Evolutionary conservation across 2,888 invertebrate species (phyloP), one percentile per base, ranked within the genome.

Genomic region (Alcis repandata): DNA sequence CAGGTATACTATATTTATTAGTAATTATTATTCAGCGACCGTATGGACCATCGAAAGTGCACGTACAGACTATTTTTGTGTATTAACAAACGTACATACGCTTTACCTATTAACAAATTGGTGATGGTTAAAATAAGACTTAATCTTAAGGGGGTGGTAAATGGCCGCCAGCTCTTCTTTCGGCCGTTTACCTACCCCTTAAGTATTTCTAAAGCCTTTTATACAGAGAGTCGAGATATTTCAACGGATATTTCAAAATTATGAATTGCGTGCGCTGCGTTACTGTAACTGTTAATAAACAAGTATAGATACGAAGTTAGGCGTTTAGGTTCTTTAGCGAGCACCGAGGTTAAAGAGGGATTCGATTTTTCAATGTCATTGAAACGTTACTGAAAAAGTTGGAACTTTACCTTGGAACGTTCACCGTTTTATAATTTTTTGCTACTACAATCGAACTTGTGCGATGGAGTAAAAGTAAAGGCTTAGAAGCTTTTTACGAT

Each of bases 11-110:
- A 33, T 56, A 40, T 40, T 54, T 27, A 27, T 27, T 4, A 27
- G 32, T 41, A 68, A 27, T 27, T 66, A 66, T 63, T 60, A 65
- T 62, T 60, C 72, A 75, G 58, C 77, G 89, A 89, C 86, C 89
- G 79, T 74, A 77, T 79, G 91, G 92, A 92, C 92, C 90, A 80
- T 88, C 90, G 82, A 90, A 91, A 89, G 80, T 91, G 86, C 92
- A 92, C 92, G 91, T 91, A 87, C 89, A 85, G 82, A 59, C 53
- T 60, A 20, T 62, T 65, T 75, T 59, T 76, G 68, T 79, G 72
- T 78, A 78, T 71, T 73, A 73, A 66, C 67, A 69, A n/a, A 63
- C 72, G 70, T 36, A 75, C 72, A 72, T 62, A 78, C 72, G 79
- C 78, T 80, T 79, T 73, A 78, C 73, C 82, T 86, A 86, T 90